These are phyloP conservation scores for Bombus fervidus DNA, from an alignment of 1,140 invertebrate species.

Conservation along the genomic window DNA sequence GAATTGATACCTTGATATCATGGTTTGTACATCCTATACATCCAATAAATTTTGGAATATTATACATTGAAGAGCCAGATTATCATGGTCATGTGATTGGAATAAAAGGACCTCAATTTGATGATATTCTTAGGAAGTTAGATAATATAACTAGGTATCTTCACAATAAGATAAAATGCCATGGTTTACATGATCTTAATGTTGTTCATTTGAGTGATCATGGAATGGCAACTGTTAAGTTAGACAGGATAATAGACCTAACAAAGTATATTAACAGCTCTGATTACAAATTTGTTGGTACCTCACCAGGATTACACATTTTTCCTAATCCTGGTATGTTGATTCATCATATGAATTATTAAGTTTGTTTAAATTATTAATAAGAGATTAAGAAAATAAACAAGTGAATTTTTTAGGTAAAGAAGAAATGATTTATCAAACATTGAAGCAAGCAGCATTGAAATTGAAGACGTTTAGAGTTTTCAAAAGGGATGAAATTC, in stretches of 20 bases:
- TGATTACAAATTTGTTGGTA: conserved; percentile 81
- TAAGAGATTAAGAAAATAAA: neutral
- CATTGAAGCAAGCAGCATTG: conserved; percentile 80
- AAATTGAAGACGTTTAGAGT: conserved; percentile 82
- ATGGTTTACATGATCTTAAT: conserved; percentile 85
- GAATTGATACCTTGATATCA: conserved; percentile 85
- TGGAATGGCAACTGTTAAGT: conserved; percentile 85
- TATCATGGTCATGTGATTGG: conserved; percentile 83
- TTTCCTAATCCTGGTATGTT: conserved; percentile 82
- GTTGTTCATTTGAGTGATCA: conserved; percentile 90
- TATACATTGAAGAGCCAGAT: conserved; percentile 91
- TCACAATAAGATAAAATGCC: conserved; percentile 81
- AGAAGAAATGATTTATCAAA: conserved; percentile 82
- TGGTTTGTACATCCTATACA: conserved; percentile 86
- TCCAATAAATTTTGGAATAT: conserved; percentile 85
- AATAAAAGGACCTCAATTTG: conserved; percentile 78
- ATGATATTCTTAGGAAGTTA: conserved; percentile 81
- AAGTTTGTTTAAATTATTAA: neutral
- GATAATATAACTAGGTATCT: conserved; percentile 85
- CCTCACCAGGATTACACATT: conserved; percentile 82
- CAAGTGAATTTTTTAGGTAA: conserved; percentile 73
- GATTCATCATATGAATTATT: neutral
- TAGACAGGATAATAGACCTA: conserved; percentile 84
- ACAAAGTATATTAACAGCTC: conserved; percentile 82
- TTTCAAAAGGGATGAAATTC: conserved; percentile 84